Conservation (phyloP, 2,888 invertebrate species). For the Chymomyza amoena region DNA sequence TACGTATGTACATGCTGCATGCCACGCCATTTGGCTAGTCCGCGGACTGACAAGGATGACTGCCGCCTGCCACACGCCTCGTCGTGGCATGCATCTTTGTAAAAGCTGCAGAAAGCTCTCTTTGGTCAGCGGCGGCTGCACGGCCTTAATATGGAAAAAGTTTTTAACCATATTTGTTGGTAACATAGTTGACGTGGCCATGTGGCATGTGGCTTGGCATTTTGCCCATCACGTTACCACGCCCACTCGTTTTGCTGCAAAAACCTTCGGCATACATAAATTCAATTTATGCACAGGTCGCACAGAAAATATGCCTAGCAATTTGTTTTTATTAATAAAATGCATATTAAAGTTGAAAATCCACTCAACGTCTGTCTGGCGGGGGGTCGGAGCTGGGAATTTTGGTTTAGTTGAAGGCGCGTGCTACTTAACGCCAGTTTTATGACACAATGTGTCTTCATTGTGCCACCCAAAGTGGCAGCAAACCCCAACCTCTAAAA, state of each 20-base stretch:
- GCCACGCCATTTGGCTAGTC: not conserved
- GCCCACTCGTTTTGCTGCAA: not conserved
- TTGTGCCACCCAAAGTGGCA: not conserved
- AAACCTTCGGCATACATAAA: constrained; percentile 13
- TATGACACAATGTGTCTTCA: constrained; percentile 11
- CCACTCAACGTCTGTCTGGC: constrained; percentile 25
- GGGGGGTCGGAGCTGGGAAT: not conserved
- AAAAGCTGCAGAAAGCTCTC: not conserved
- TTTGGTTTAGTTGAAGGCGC: not conserved
- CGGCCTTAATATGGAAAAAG: constrained; percentile 55
- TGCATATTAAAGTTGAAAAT: constrained; percentile 58
- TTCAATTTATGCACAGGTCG: constrained; percentile 46
- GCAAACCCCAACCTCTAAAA: not conserved
- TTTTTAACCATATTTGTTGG: constrained; percentile 51
- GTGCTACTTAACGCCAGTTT: constrained; percentile 17
- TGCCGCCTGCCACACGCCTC: not conserved
- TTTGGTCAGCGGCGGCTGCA: constrained; percentile 13
- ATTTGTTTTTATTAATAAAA: constrained; percentile 57
- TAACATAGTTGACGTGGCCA: constrained; percentile 52
- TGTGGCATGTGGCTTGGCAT: constrained; percentile 38
- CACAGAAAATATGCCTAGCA: constrained; percentile 36
- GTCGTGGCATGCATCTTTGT: not conserved
- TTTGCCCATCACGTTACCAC: constrained; percentile 35
- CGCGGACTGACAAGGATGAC: not conserved
- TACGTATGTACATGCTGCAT: constrained; percentile 12